Base-by-base conservation (phyloP, 2,113 vertebrate genomes). In the Cheirogaleus medius region DNA sequence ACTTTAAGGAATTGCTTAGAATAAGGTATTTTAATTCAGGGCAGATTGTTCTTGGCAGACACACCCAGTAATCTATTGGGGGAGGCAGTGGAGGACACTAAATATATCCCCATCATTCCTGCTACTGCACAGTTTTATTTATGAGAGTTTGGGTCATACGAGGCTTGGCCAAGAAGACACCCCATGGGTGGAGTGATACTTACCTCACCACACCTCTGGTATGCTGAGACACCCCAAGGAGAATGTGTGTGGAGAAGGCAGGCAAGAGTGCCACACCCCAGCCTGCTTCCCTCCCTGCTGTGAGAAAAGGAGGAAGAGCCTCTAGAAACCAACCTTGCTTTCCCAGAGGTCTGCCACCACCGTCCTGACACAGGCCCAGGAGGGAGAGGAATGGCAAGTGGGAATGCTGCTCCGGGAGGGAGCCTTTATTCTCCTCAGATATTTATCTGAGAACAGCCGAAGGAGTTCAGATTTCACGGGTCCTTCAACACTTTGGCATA, bases 171-270 rank as follows among this genome's bases (percentile, higher is more conserved):
- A 91, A 96, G 81, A 82, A 94, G 97, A 91, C 63, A 54, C 20
- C 71, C 34, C 82, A 81, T 87, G 95, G 97, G 98, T 94, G 96
- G 97, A 84, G 94, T 56, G 97, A 97, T 97, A 97, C 95, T 97
- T 47, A 49, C 42, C 90, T 94, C 91, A 94, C 93, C 95, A 96
- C 87, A 97, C 73, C 96, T 97, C 78, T 96, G 95, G 90, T 89
- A 93, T 96, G 92, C 92, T 94, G 97, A 97, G 94, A 95, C 97
- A 93, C 39, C 78, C 58, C 74, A 47, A 93, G 91, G 94, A 97
- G 94, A 93, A 94, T 93, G 85, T 92, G 83, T 91, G 85, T 90
- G 88, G 86, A 88, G 82, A 90, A 60, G 91, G 77, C 82, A 82
- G 64, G 58, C 21, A 3, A 74, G 32, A 49, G 60, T 11, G 29